Evolutionary conservation across 2,113 vertebrate genomes (phyloP).

Genomic region (Motacilla tschutschensis): DNA sequence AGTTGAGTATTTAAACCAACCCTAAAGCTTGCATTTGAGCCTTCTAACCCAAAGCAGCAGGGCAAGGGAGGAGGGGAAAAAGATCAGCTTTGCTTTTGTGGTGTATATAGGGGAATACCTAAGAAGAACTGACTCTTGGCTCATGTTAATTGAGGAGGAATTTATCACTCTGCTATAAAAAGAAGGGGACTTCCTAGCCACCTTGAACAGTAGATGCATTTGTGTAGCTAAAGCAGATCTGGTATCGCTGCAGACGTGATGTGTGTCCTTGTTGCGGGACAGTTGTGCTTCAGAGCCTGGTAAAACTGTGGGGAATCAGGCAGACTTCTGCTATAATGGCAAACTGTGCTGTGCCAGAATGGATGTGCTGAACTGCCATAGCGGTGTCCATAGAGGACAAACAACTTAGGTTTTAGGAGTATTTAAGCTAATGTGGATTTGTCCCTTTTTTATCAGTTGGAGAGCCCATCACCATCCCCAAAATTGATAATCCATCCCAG

Average conservation of each 20-base stretch:
- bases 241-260: not conserved
- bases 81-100: not conserved
- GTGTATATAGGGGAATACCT: not conserved
- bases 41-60: not conserved
- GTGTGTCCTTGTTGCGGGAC: not conserved
- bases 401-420: not conserved
- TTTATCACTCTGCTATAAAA: not conserved
- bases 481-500: constrained; percentile 81
- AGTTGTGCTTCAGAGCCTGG: not conserved
- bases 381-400: not conserved
- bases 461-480: constrained; percentile 93
- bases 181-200: not conserved
- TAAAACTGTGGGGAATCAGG: not conserved
- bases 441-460: constrained; percentile 78
- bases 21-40: not conserved
- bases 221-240: not conserved
- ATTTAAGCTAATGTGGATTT: not conserved
- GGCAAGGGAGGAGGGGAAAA: not conserved
- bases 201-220: not conserved
- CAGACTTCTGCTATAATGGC: not conserved
- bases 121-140: not conserved
- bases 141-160: not conserved
- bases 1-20: not conserved
- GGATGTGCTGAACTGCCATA: not conserved
- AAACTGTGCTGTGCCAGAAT: not conserved